Evolutionary conservation across 1,140 invertebrate species (phyloP), one percentile per base, ranked within the genome.

Genomic region (Drosophila bocki): DNA sequence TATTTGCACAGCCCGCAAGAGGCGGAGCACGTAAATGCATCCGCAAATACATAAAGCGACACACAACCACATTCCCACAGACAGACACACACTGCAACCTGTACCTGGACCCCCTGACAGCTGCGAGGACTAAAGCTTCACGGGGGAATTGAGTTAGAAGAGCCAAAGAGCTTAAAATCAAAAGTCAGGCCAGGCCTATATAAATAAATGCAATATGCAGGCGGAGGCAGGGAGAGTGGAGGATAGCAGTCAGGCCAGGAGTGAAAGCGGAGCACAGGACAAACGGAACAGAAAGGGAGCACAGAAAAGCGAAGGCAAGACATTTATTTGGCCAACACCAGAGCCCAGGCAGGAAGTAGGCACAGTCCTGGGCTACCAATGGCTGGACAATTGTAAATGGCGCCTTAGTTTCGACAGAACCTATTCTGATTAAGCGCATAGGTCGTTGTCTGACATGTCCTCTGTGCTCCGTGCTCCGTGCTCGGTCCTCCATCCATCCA

Each of bases 141-240:
- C 57, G 77, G 75, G 80, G 77, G 84, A 90, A 88, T 88, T 75
- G 85, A 88, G 85, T 88, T 88, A 90, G 74, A 65, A 41, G 57
- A 64, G 69, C 75, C 70, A 62, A 86, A 87, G 78, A 79, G 85
- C 85, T 88, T 88, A 90, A 90, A 88, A 85, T 90, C 85, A 90
- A 90, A 88, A 90, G 84, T 88, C 84, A 88, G 68, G 41, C 64
- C 71, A 45, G 77, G 85, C 85, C 85, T 88, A 88, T 88, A 86
- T 88, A 88, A 88, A 88, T 88, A 88, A 81, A 90, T 90, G 85
- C 84, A 90, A 78, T 90, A 84, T 84, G 78, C 85, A 90, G 85
- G 81, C 57, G 54, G 22, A 70, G 33, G 26, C 48, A 35, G 58
- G 22, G 62, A 76, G 75, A 70, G 65, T 61, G 41, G 44, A 51